Evolutionary conservation across 2,888 invertebrate genomes (phyloP).

Genomic region (Mythimna albipuncta): DNA sequence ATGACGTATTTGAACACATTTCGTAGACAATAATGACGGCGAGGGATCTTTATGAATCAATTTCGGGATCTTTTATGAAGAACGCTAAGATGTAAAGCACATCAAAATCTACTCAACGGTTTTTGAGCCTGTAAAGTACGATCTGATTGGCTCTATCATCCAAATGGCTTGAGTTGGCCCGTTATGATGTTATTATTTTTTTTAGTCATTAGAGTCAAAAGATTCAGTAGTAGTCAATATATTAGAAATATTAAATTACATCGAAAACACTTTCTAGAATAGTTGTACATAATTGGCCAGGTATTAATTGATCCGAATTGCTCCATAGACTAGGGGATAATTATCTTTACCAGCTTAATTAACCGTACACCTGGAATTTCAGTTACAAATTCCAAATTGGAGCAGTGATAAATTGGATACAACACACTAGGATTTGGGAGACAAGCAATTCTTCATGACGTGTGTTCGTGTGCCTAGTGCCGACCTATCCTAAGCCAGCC

Average conservation of each 20-base stretch:
- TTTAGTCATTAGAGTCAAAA: not conserved
- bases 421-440: conserved; percentile 6
- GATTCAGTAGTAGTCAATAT: conserved; percentile 6
- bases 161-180: conserved; percentile 2
- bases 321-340: conserved; percentile 9
- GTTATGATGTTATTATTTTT: conserved; percentile 13
- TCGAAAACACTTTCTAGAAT: conserved; percentile 16
- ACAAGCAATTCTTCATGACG: conserved; percentile 36
- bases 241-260: conserved; percentile 24
- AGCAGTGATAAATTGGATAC: conserved; percentile 13
- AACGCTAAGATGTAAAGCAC: conserved; percentile 32
- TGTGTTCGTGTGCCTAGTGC: conserved; percentile 6
- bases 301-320: conserved; percentile 6
- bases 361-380: not conserved
- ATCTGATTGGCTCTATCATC: not conserved
- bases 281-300: conserved; percentile 1
- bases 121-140: conserved; percentile 17
- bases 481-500: conserved; percentile 38
- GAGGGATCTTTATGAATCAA: conserved; percentile 20
- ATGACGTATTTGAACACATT: conserved; percentile 11
- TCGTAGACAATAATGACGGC: conserved; percentile 1
- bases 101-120: conserved; percentile 50
- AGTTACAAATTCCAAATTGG: conserved; percentile 16
- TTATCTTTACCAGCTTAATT: not conserved
- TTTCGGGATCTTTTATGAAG: conserved; percentile 16